Percentiles rank a stretch among this genome's conserved stretches.
Evolutionary conservation across 2,113 vertebrate species (phyloP).

Genomic region (Melanocharis versteri): DNA sequence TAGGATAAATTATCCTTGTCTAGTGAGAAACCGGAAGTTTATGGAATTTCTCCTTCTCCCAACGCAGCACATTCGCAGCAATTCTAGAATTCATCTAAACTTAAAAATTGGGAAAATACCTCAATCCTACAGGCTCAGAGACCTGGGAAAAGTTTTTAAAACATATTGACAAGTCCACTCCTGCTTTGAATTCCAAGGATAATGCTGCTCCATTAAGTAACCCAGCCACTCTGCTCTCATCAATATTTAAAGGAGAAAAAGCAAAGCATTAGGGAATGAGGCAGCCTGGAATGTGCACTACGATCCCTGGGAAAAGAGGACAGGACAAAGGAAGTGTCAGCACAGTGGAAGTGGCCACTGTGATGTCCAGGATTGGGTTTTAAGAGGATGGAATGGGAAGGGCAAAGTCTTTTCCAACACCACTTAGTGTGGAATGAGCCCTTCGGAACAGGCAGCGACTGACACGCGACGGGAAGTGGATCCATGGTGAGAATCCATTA

Average conservation of each 20-base stretch:
- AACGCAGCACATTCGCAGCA: accelerated
- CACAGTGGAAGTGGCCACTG: neutral
- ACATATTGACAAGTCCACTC: neutral
- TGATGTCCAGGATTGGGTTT: neutral
- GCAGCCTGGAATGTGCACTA: neutral
- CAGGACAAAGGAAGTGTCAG: neutral
- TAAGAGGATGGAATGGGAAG: neutral
- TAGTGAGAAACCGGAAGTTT: neutral
- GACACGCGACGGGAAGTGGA: neutral
- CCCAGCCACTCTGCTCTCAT: slow-evolving; percentile 7
- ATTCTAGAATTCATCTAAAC: neutral
- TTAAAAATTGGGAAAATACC: neutral
- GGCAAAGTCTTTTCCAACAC: neutral
- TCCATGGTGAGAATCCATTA: neutral
- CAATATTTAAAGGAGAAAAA: slow-evolving; percentile 53
- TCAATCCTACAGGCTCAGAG: neutral
- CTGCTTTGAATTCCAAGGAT: neutral
- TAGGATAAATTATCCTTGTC: neutral
- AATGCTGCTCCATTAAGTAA: neutral
- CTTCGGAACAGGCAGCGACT: neutral
- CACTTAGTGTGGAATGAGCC: neutral
- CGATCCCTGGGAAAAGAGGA: neutral
- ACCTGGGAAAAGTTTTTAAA: neutral
- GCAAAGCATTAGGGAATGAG: slow-evolving; percentile 17
- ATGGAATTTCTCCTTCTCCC: neutral